These are phyloP conservation scores for Hepsetus odoe DNA, from an alignment of 2,113 vertebrate species.

Conservation along the genomic window DNA sequence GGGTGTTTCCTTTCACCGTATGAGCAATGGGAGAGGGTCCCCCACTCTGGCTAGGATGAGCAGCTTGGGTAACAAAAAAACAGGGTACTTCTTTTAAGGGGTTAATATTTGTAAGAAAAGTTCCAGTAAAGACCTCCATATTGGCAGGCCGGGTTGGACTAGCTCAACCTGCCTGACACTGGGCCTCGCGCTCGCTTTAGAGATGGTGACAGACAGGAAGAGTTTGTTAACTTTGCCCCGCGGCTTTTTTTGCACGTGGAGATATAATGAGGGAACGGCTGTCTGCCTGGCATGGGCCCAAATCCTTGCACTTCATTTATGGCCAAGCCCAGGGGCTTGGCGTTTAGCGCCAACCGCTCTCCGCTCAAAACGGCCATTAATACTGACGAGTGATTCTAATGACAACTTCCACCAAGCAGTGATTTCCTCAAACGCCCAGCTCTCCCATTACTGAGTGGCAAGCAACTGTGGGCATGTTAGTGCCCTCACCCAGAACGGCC, in stretches of 20 bases:
- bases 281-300: background rate
- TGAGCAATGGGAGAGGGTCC: too few species aligned
- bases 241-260: constrained; percentile 20
- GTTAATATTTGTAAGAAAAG: background rate
- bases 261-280: constrained; percentile 35
- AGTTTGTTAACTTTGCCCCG: constrained; percentile 30
- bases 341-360: constrained; percentile 9
- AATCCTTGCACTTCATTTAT: constrained; percentile 30
- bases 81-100: too few species aligned
- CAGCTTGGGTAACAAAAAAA: too few species aligned
- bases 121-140: background rate
- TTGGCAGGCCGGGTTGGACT: background rate
- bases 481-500: background rate
- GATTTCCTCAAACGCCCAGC: background rate
- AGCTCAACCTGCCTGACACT: background rate
- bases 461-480: background rate
- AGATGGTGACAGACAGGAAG: constrained; percentile 6
- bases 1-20: too few species aligned
- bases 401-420: background rate
- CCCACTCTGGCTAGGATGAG: too few species aligned
- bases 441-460: constrained; percentile 14
- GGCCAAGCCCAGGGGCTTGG: background rate
- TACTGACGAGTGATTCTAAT: constrained; percentile 22
- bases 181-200: background rate
- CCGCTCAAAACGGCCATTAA: constrained; percentile 33